phyloP scores from a whole-genome alignment of 2,797 vertebrate species.

The Anguilla pacifica region DNA sequence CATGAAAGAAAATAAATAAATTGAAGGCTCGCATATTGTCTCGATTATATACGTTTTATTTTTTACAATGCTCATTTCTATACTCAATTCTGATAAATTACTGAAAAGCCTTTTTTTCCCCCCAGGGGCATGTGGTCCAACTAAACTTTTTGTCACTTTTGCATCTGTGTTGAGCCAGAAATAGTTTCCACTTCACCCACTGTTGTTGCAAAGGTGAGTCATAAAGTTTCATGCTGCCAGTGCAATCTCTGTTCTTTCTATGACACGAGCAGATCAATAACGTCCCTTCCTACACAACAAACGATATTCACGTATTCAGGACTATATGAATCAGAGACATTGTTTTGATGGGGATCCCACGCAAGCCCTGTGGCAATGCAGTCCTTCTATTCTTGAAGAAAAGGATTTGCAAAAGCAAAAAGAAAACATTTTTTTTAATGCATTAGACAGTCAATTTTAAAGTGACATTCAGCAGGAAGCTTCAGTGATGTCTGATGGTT shows the following conservation, averaged over 20 bases:
- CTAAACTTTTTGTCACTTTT: neutral
- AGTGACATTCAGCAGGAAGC: neutral
- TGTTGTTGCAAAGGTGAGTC: neutral
- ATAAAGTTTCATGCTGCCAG: neutral
- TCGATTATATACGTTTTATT: neutral
- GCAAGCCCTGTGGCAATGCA: neutral
- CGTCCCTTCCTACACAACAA: neutral
- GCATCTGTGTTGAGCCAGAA: neutral
- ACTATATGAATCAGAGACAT: neutral
- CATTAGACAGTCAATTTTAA: neutral
- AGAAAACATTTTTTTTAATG: neutral
- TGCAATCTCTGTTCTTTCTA: neutral
- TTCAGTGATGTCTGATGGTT: constrained; percentile 2
- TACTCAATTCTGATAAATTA: neutral
- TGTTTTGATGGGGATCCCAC: neutral
- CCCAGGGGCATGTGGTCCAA: neutral
- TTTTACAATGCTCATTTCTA: neutral
- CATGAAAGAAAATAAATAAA: neutral
- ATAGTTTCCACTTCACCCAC: neutral
- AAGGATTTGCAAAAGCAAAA: neutral
- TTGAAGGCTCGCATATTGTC: neutral
- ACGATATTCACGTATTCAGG: neutral
- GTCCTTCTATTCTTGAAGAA: neutral
- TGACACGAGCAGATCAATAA: neutral
- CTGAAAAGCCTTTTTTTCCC: neutral